These are phyloP conservation scores for Botia almorhae DNA, from an alignment of 2,797 vertebrate species.

Conservation along the genomic window DNA sequence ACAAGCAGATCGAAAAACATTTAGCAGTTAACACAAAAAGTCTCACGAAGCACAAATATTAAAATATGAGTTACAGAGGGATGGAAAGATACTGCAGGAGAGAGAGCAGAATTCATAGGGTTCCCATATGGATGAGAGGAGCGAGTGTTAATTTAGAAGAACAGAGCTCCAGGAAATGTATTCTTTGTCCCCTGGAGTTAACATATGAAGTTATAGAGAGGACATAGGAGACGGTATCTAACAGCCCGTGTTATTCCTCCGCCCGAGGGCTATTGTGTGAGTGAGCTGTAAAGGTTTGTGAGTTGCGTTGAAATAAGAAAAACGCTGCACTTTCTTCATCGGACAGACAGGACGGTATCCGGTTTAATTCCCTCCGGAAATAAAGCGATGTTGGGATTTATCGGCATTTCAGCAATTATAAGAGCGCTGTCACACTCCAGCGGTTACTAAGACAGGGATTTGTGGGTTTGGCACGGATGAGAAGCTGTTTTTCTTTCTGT, in stretches of 20 bases:
- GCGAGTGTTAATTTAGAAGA: conserved; percentile 30
- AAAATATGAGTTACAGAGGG: conserved; percentile 16
- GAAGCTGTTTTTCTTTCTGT: conserved; percentile 39
- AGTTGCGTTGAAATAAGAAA: conserved; percentile 57
- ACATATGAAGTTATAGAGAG: conserved; percentile 40
- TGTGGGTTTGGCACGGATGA: conserved; percentile 48
- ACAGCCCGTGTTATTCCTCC: conserved; percentile 24
- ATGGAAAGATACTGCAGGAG: not conserved
- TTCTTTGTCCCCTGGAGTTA: conserved; percentile 41
- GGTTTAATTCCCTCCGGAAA: conserved; percentile 69
- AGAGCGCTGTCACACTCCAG: conserved; percentile 77
- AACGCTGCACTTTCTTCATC: conserved; percentile 51
- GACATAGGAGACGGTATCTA: conserved; percentile 34
- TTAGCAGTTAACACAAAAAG: conserved; percentile 1
- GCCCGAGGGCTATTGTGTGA: conserved; percentile 44
- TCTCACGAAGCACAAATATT: conserved; percentile 11
- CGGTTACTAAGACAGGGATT: conserved; percentile 64
- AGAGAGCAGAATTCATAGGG: not conserved
- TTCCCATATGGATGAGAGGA: conserved; percentile 10
- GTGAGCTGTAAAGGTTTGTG: conserved; percentile 60
- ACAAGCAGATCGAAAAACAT: not conserved
- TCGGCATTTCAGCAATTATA: conserved; percentile 75
- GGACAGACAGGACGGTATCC: conserved; percentile 56
- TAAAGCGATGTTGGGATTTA: conserved; percentile 76
- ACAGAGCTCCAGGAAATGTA: conserved; percentile 45